phyloP scores from a whole-genome alignment of 2,113 vertebrate species.

The Benitochromis conjunctus region DNA sequence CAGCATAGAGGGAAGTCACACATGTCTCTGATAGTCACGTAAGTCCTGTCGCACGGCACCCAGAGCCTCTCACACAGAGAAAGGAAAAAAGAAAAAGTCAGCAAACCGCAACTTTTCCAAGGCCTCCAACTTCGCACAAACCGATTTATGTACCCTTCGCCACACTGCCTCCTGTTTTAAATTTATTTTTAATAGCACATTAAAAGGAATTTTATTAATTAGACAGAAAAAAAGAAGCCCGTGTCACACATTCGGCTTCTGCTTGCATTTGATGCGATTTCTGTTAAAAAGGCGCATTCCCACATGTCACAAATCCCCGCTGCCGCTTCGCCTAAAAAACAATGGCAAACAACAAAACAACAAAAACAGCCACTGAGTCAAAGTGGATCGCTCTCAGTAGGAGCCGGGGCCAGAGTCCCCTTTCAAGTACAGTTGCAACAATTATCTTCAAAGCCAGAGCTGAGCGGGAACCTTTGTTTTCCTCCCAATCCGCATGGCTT shows the following conservation, averaged over 20 bases:
- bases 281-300: slow-evolving; percentile 59
- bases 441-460: slow-evolving; percentile 71
- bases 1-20: slow-evolving; percentile 1
- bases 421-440: slow-evolving; percentile 69
- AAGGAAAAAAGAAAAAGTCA: background rate
- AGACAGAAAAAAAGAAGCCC: slow-evolving; percentile 28
- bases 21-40: slow-evolving; percentile 3
- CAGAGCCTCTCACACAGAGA: background rate
- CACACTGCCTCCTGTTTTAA: background rate
- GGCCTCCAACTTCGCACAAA: slow-evolving; percentile 24
- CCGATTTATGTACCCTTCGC: background rate
- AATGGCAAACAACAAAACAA: slow-evolving; percentile 50
- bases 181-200: slow-evolving; percentile 63
- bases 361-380: slow-evolving; percentile 43
- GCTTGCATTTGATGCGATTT: slow-evolving; percentile 64
- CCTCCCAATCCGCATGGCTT: slow-evolving; percentile 63
- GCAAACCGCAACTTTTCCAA: slow-evolving; percentile 37
- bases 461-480: slow-evolving; percentile 73
- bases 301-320: slow-evolving; percentile 54
- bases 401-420: slow-evolving; percentile 50
- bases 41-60: background rate
- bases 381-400: slow-evolving; percentile 54
- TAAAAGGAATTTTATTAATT: slow-evolving; percentile 67
- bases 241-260: slow-evolving; percentile 21
- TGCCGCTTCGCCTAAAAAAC: slow-evolving; percentile 35